Percentiles rank a stretch among this genome's conserved stretches.
These are phyloP conservation scores for Boloria selene DNA, from an alignment of 2,888 invertebrate genomes.

Conservation along the genomic window DNA sequence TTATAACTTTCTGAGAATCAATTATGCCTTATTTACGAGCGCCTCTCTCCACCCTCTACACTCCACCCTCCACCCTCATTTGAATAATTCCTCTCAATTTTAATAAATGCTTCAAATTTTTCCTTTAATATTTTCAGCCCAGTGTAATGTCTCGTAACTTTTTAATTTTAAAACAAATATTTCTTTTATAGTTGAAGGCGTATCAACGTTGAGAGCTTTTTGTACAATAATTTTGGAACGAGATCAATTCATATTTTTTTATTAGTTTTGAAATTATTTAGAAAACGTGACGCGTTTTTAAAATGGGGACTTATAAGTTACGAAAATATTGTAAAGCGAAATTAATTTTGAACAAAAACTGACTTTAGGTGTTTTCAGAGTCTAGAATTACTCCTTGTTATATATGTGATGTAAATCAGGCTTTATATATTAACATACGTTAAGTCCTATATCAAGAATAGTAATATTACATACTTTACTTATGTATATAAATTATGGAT, in stretches of 20 bases:
- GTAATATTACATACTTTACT: no score
- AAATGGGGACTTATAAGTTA: slow-evolving; percentile 1
- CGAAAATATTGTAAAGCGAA: neutral
- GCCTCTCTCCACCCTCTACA: slow-evolving; percentile 6
- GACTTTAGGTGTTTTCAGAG: no score
- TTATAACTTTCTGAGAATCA: slow-evolving; percentile 41
- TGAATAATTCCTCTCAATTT: slow-evolving; percentile 38
- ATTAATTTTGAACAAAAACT: no score
- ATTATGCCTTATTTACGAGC: slow-evolving; percentile 40
- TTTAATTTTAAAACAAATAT: slow-evolving; percentile 33
- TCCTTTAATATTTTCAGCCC: slow-evolving; percentile 29
- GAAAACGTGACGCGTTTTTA: slow-evolving; percentile 9
- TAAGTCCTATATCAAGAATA: no score
- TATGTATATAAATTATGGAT: no score
- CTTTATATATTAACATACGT: no score
- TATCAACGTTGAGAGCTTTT: neutral
- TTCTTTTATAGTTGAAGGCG: slow-evolving; percentile 4
- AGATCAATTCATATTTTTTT: slow-evolving; percentile 5
- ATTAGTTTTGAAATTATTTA: neutral
- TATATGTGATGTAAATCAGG: no score
- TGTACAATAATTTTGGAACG: neutral
- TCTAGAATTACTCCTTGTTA: no score
- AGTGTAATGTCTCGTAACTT: slow-evolving; percentile 36
- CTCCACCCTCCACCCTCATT: slow-evolving; percentile 23
- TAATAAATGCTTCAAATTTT: slow-evolving; percentile 35